Evolutionary conservation across 2,888 invertebrate species (phyloP), one percentile per base, ranked within the genome.

Genomic region (Eupithecia abbreviata): DNA sequence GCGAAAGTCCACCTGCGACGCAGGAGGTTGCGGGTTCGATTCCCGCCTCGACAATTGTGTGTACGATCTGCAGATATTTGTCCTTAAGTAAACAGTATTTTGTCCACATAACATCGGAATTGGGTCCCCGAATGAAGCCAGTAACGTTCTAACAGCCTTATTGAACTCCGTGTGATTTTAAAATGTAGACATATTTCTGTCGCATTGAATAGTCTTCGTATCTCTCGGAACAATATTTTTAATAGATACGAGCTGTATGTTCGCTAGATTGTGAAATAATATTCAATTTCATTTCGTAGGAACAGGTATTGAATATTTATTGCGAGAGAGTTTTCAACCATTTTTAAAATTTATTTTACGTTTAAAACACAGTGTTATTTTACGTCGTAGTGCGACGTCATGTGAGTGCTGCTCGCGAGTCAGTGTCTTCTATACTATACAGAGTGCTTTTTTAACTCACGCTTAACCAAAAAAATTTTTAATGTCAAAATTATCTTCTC

Each of bases 141-240:
- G 15, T 43, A 70, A 58, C 74, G 42, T 49, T 70, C 74, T 12
- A n/a, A 69, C 68, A 51, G 9, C n/a, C 18, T 12, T 49, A 70
- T 69, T 69, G 69, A 47, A 69, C 18, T 18, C 9, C 45, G 74
- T 69, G 55, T 69, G 15, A 69, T 69, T 74, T 69, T 55, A 62
- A 74, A 18, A 74, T 58, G 69, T 30, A 49, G 65, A 65, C 72
- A 68, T 47, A 18, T 69, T 49, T 69, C 69, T 12, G 18, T 69
- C 47, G 47, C 13, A 69, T 69, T 69, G 30, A 30, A 13, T 69
- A 68, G 45, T 68, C 15, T 45, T 49, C 69, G 47, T 69, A 45
- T 18, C 12, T 42, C 66, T 42, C 66, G 15, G 41, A 2, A 65
- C 69, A 49, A 47, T 69, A 30, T 49, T 69, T 68, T 69, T 18